phyloP scores from a whole-genome alignment of 1,140 invertebrate species.

The Stegodyphus dumicola region DNA sequence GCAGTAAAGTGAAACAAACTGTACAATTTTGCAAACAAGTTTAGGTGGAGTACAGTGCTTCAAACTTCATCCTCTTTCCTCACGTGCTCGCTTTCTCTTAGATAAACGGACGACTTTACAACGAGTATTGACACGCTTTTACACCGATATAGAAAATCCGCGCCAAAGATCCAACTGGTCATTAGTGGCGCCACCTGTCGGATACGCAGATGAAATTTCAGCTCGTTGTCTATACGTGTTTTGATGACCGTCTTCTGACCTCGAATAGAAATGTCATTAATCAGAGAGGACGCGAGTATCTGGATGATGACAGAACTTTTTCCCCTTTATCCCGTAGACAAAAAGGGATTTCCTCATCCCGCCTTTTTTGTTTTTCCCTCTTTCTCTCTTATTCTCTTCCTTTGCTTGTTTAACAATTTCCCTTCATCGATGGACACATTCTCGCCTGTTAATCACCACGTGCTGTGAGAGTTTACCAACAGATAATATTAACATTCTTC shows the following conservation, averaged over 20 bases:
- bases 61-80: too few species aligned
- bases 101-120: background rate
- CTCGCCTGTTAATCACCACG: too few species aligned
- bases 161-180: background rate
- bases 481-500: too few species aligned
- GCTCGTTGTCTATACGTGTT: constrained; percentile 41
- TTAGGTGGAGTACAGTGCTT: too few species aligned
- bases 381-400: background rate
- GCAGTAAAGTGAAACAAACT: too few species aligned
- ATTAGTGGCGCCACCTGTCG: constrained; percentile 58
- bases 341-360: background rate
- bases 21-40: too few species aligned
- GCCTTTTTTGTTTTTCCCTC: background rate
- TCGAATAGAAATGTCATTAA: constrained; percentile 29
- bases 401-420: too few species aligned
- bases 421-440: too few species aligned
- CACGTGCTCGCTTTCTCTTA: too few species aligned
- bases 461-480: too few species aligned
- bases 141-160: background rate
- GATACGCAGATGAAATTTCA: constrained; percentile 42
- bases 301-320: constrained; percentile 48
- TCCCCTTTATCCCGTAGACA: background rate
- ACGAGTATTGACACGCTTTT: background rate
- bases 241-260: constrained; percentile 37
- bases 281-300: constrained; percentile 23